Percentiles rank a stretch among this genome's conserved stretches.
Evolutionary conservation across 2,797 vertebrate genomes (phyloP).

Genomic region (Cheirogaleus major): DNA sequence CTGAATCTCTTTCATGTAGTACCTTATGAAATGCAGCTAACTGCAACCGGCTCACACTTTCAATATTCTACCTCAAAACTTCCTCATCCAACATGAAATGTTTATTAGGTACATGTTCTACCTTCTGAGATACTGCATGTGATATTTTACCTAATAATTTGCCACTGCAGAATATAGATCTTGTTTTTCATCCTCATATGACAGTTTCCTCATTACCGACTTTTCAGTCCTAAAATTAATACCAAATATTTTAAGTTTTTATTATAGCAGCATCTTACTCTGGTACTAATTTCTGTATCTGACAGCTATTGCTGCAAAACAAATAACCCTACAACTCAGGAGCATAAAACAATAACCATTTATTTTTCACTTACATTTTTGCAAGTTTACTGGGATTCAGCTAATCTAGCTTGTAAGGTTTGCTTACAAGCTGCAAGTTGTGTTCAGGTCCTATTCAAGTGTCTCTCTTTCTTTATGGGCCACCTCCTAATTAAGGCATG

Average conservation of each 20-base stretch:
- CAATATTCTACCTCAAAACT: not conserved
- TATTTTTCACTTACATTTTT: not conserved
- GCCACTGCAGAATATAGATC: not conserved
- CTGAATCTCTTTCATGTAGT: not conserved
- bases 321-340: not conserved
- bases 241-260: not conserved
- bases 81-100: not conserved
- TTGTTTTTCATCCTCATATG: conserved; percentile 19
- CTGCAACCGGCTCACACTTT: not conserved
- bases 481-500: not conserved
- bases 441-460: not conserved
- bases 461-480: not conserved
- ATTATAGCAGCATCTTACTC: not conserved
- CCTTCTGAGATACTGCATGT: not conserved
- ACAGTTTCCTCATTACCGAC: not conserved
- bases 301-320: not conserved
- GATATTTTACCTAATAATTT: conserved; percentile 7
- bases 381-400: not conserved
- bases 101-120: not conserved
- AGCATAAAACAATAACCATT: not conserved
- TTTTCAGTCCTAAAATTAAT: not conserved
- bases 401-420: not conserved
- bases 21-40: conserved; percentile 19
- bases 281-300: not conserved
- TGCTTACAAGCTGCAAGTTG: not conserved